These are phyloP conservation scores for Ladona fulva DNA, from an alignment of 1,140 invertebrate genomes.

Conservation along the genomic window DNA sequence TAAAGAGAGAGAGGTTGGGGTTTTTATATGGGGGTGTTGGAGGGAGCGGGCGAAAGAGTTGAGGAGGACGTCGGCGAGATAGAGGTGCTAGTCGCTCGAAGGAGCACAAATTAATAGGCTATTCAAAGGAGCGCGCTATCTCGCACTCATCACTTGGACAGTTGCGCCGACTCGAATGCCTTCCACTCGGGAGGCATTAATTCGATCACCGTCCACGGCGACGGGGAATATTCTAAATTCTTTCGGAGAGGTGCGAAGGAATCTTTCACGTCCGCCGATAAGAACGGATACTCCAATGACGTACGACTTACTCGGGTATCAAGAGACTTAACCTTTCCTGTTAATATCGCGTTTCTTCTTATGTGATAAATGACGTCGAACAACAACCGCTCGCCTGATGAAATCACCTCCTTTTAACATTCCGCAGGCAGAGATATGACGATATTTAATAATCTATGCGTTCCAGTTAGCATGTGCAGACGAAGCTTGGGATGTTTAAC, in stretches of 20 bases:
- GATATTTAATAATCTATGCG: too few species aligned
- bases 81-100: not conserved
- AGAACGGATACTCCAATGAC: too few species aligned
- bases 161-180: not conserved
- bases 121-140: not conserved
- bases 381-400: too few species aligned
- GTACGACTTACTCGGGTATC: too few species aligned
- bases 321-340: too few species aligned
- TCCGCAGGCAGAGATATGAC: too few species aligned
- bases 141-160: not conserved
- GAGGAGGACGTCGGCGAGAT: not conserved
- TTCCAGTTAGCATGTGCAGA: too few species aligned
- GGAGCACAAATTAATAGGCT: not conserved
- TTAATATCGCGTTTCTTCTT: too few species aligned
- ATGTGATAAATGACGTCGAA: too few species aligned
- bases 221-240: not conserved
- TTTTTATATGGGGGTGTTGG: not conserved
- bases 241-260: not conserved
- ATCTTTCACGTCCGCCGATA: not conserved
- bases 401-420: too few species aligned
- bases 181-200: not conserved
- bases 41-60: not conserved
- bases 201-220: not conserved
- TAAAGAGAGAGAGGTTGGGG: not conserved
- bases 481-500: too few species aligned